Conservation (phyloP, 2,888 invertebrate species). For the Patella pellucida region DNA sequence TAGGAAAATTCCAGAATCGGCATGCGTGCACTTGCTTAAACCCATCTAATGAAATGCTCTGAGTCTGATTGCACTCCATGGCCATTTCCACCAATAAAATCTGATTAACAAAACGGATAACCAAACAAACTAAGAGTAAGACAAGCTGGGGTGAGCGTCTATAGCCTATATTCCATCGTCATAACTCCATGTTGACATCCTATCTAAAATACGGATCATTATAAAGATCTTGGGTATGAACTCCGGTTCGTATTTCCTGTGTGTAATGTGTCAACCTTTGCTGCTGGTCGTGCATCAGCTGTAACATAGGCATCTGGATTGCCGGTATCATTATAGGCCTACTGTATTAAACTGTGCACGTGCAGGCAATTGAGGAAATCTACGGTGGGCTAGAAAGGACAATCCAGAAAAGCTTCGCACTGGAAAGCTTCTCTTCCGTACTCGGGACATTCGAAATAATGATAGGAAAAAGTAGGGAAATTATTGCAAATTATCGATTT, state of each 20-base stretch:
- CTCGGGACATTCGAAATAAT: no score
- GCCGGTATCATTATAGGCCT: constrained; percentile 33
- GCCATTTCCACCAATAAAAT: constrained; percentile 90
- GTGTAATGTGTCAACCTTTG: constrained; percentile 79
- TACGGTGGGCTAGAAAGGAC: no score
- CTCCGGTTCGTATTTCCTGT: constrained; percentile 75
- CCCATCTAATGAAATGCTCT: constrained; percentile 82
- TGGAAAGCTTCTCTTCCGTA: no score
- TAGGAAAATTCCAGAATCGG: constrained; percentile 93
- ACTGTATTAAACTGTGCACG: no score
- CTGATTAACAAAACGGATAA: constrained; percentile 92
- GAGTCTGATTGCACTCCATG: constrained; percentile 54
- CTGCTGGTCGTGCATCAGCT: constrained; percentile 50
- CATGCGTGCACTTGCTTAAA: constrained; percentile 87
- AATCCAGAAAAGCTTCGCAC: no score
- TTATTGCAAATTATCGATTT: no score
- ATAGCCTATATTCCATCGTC: constrained; percentile 81
- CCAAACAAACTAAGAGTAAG: constrained; percentile 79
- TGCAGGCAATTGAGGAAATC: no score
- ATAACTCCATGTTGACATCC: constrained; percentile 88
- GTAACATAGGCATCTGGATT: constrained; percentile 52
- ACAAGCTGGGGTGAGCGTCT: constrained; percentile 90
- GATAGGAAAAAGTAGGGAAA: no score
- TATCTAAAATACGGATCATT: constrained; percentile 85
- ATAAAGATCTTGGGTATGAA: constrained; percentile 69